phyloP scores from a whole-genome alignment of 2,888 invertebrate species.

The Leptinotarsa rubiginosa region DNA sequence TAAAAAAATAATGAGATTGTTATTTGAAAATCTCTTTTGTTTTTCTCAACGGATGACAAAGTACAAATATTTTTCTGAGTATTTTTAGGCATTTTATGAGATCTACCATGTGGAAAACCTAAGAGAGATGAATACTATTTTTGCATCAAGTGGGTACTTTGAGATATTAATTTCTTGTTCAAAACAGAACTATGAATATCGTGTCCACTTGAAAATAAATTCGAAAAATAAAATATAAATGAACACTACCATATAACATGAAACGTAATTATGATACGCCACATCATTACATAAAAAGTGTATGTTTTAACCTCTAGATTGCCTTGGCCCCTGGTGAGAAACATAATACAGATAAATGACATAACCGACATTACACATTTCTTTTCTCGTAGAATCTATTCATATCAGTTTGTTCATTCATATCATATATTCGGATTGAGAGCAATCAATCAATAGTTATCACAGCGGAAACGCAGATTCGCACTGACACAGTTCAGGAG shows the following conservation, averaged over 20 bases:
- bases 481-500: constrained; percentile 1
- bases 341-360: constrained; percentile 37
- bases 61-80: background rate
- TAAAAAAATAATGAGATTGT: no score
- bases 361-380: constrained; percentile 32
- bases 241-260: background rate
- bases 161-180: no score
- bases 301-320: constrained; percentile 11
- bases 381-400: background rate
- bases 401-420: background rate
- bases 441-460: constrained; percentile 10
- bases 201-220: background rate
- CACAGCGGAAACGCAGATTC: background rate
- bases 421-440: background rate
- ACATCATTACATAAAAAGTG: constrained; percentile 1
- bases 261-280: background rate
- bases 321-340: constrained; percentile 30
- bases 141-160: no score
- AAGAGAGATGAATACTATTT: no score
- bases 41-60: background rate
- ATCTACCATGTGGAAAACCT: no score
- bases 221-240: background rate
- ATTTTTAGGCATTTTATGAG: background rate
- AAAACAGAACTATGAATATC: background rate
- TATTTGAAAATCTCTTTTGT: background rate